Percentiles rank a stretch among this genome's conserved stretches.
These are phyloP conservation scores for Danio aesculapii DNA, from an alignment of 2,797 vertebrate species.

Conservation along the genomic window DNA sequence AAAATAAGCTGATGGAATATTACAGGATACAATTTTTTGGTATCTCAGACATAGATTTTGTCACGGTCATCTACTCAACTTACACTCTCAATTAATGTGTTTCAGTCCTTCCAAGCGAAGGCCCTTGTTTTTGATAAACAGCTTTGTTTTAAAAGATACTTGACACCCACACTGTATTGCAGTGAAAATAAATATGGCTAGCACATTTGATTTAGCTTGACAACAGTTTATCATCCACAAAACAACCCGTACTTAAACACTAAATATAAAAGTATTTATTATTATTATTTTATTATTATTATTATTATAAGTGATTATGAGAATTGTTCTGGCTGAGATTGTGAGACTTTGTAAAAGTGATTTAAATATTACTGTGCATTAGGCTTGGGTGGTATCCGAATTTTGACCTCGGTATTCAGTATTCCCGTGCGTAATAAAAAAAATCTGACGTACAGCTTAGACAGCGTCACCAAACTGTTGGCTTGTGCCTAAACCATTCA, in stretches of 20 bases:
- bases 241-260: background rate
- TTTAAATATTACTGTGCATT: constrained; percentile 6
- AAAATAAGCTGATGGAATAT: background rate
- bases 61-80: background rate
- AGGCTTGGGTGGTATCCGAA: no score
- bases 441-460: no score
- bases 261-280: constrained; percentile 2
- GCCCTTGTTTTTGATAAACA: constrained; percentile 34
- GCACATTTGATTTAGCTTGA: constrained; percentile 31
- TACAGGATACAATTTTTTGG: background rate
- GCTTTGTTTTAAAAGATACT: constrained; percentile 26
- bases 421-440: no score
- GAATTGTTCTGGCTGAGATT: background rate
- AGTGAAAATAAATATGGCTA: constrained; percentile 32
- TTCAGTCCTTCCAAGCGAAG: background rate
- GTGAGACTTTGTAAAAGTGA: background rate
- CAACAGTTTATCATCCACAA: background rate
- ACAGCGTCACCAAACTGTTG: no score
- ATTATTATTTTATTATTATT: background rate
- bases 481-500: no score
- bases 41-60: background rate
- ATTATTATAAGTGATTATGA: background rate
- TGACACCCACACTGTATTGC: constrained; percentile 35
- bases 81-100: background rate
- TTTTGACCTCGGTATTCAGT: no score